A percentile compares a stretch with the other conserved stretches of the same genome.
These are phyloP conservation scores for Notamacropus eugenii DNA, from an alignment of 2,797 vertebrate species.

Conservation along the genomic window DNA sequence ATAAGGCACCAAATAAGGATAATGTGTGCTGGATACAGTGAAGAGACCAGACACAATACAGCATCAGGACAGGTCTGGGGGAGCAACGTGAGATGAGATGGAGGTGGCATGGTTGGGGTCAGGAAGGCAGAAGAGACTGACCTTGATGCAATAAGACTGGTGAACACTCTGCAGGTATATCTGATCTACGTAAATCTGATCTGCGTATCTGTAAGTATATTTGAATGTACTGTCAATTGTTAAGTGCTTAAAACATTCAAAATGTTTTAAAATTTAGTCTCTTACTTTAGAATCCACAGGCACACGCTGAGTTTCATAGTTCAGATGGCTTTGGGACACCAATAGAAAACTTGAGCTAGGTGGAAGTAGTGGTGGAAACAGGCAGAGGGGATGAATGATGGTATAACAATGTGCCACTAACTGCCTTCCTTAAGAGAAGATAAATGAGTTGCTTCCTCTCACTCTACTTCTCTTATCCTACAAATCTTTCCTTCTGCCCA, in stretches of 20 bases:
- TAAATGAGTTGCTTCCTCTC: neutral
- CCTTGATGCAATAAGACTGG: neutral
- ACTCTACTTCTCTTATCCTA: neutral
- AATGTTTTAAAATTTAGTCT: neutral
- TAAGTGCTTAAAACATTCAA: neutral
- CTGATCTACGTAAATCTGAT: fast-evolving
- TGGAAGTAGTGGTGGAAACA: neutral
- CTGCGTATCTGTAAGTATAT: neutral
- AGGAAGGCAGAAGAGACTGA: neutral
- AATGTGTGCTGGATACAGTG: fast-evolving
- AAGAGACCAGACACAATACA: fast-evolving
- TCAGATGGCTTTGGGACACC: neutral
- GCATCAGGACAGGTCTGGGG: neutral
- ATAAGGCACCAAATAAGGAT: neutral
- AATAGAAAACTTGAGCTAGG: neutral
- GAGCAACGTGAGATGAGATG: fast-evolving
- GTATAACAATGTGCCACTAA: fast-evolving
- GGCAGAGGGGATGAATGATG: fast-evolving
- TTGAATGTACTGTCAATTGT: neutral
- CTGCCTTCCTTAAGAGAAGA: fast-evolving
- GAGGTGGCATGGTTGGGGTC: too few relatives aligned
- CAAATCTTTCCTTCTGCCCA: neutral
- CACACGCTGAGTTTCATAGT: neutral
- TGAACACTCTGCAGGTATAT: neutral
- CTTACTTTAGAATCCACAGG: neutral